These are phyloP conservation scores for Azorinus chamasolen DNA, from an alignment of 2,888 invertebrate genomes.

Conservation along the genomic window DNA sequence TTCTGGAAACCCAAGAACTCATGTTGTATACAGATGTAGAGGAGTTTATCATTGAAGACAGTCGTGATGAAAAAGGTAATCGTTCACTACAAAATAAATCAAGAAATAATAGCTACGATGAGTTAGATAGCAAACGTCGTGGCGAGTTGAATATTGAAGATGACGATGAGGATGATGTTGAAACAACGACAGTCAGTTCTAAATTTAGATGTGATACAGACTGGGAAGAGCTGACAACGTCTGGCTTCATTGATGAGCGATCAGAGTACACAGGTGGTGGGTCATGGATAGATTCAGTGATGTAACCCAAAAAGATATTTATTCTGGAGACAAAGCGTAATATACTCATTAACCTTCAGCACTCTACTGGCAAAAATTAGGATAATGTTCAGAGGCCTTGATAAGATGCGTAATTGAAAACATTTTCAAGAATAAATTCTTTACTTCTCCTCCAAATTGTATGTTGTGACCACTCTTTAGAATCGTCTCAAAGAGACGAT, in stretches of 20 bases:
- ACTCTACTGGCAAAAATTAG: too few relatives aligned
- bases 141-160: constrained; percentile 61
- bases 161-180: constrained; percentile 56
- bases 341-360: too few relatives aligned
- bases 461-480: too few relatives aligned
- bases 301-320: too few relatives aligned
- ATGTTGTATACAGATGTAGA: constrained; percentile 66
- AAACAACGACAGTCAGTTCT: constrained; percentile 50
- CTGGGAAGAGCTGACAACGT: constrained; percentile 67
- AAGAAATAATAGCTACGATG: constrained; percentile 57
- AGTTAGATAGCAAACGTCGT: constrained; percentile 36
- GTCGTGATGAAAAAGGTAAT: constrained; percentile 39
- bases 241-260: constrained; percentile 68
- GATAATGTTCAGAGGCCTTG: too few relatives aligned
- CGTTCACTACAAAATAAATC: constrained; percentile 28
- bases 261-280: constrained; percentile 64
- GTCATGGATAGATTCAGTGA: constrained; percentile 62
- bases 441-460: too few relatives aligned
- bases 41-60: constrained; percentile 53
- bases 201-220: constrained; percentile 52
- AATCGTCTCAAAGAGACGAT: too few relatives aligned
- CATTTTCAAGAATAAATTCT: too few relatives aligned
- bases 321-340: too few relatives aligned
- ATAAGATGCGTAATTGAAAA: too few relatives aligned
- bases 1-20: constrained; percentile 66